Evolutionary conservation across 1,140 invertebrate species (phyloP), one percentile per base, ranked within the genome.

Genomic region (Scaptomyza graminum): DNA sequence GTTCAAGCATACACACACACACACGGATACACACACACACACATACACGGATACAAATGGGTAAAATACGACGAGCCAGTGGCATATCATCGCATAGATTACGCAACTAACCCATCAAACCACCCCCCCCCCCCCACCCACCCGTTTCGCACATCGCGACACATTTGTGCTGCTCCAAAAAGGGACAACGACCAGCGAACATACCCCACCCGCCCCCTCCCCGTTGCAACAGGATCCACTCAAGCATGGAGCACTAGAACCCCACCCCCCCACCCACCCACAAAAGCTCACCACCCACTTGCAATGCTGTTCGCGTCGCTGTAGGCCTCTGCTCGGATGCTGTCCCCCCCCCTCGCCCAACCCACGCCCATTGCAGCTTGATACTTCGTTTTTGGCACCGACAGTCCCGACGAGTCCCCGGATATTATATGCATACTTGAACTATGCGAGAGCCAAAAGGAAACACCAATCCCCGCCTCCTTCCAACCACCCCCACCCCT

Each of bases 361-460:
- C n/a, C n/a, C n/a, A n/a, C n/a, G n/a, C n/a, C n/a, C n/a, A n/a
- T 31, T 55, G 70, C 64, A 68, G 59, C 41, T 83, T n/a, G n/a
- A n/a, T n/a, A 61, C 49, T 84, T 78, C 59, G 79, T 85, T 85
- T 88, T 74, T 67, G 82, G 83, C 51, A 79, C 64, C 79, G 83
- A 87, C 74, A 71, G 69, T 55, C 59, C 46, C 43, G 51, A 66
- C 43, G 51, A 66, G 64, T 67, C 83, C 83, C 83, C 83, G 83
- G 83, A 87, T 88, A 87, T 87, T 87, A 87, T 87, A 87, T 87
- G 83, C 83, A 87, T 87, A 88, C 83, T 87, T 87, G 83, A 87
- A 88, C 83, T 83, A 87, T 87, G 83, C 82, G 79, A 78, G 79
- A 68, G n/a, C n/a, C n/a, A n/a, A 80, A 80, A 85, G 81, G 81